Conservation (phyloP, 1,140 invertebrate genomes). For the Pollicipes pollicipes region DNA sequence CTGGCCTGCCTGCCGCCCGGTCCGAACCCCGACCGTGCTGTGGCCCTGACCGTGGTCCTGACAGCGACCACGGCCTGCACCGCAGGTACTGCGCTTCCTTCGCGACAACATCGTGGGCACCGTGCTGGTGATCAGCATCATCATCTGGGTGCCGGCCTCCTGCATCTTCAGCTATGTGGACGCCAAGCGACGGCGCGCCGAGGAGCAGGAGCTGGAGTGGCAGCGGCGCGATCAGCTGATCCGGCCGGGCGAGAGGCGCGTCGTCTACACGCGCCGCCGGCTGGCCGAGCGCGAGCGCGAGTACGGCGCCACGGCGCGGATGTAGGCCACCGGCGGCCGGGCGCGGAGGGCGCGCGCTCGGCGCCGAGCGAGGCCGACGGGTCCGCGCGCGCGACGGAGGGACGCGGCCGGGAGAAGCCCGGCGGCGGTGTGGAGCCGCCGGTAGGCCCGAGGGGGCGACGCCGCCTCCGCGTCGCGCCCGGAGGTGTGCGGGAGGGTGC, state of each 20-base stretch:
- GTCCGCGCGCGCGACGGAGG: too few relatives aligned
- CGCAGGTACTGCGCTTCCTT: conserved; percentile 52
- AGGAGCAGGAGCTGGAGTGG: conserved; percentile 5
- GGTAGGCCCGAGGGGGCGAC: too few relatives aligned
- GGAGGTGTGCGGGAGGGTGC: too few relatives aligned
- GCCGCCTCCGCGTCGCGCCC: too few relatives aligned
- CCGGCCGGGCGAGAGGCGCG: neutral
- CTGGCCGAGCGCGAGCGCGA: neutral
- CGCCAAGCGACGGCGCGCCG: conserved; percentile 13
- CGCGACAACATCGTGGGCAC: conserved; percentile 78
- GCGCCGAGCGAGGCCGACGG: too few relatives aligned
- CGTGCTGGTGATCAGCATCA: conserved; percentile 64
- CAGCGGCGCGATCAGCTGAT: neutral
- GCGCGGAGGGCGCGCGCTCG: too few relatives aligned
- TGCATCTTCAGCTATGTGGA: conserved; percentile 29
- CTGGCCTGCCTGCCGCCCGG: too few relatives aligned
- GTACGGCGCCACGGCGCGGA: neutral
- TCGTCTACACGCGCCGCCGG: conserved; percentile 1
- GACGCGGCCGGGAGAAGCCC: too few relatives aligned
- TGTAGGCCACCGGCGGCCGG: neutral
- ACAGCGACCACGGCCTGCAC: neutral
- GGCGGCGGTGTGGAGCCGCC: too few relatives aligned
- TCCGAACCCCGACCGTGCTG: too few relatives aligned
- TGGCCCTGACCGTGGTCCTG: neutral
- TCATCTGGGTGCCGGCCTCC: conserved; percentile 69